Base-by-base conservation (phyloP, 2,113 vertebrate species). In the Bubo scandiacus region DNA sequence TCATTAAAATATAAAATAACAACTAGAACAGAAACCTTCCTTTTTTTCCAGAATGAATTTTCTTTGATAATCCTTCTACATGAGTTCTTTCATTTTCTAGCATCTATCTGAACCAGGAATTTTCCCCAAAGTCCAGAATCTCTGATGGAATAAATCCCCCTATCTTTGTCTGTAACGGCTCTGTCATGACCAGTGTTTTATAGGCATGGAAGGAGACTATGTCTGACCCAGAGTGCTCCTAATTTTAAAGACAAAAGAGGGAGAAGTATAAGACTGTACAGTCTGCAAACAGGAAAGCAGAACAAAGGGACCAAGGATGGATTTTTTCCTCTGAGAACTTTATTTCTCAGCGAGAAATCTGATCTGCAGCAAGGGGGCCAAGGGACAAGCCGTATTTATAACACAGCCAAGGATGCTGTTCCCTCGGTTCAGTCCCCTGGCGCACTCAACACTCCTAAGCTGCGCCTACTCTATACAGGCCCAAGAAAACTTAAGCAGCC, bases 401-500 rank as follows among this genome's bases (percentile, higher is more conserved):
- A 27, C 30, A 9, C 61, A 38, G 66, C 66, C 70, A 87, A 85
- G 71, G 96, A 88, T 5, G 6, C 47, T 0, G 5, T 29, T 94
- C 49, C 45, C 59, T 52, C 5, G 0, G 63, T 23, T 87, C 75
- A 26, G 61, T 89, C 84, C 92, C 86, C 47, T 3, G 1, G 36
- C 0, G 0, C 87, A 58, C 81, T 52, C 68, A 86, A 66, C 65
- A 36, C 68, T 74, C 90, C 86, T 74, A 66, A 96, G 81, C 61
- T 95, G 83, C 36, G 22, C 84, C 96, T 97, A 38, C 82, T 86
- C 81, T 26, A 61, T 55, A 83, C 93, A 82, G 85, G 61, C 71
- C 94, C 91, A 92, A 97, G 82, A 94, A 96, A 95, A 95, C 55
- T 93, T 90, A 58, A 86, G 42, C 47, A 90, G 74, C 30, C 71